Percentiles rank a stretch among this genome's conserved stretches.
Evolutionary conservation across 2,113 vertebrate species (phyloP).

Genomic region (Prolemur simus): DNA sequence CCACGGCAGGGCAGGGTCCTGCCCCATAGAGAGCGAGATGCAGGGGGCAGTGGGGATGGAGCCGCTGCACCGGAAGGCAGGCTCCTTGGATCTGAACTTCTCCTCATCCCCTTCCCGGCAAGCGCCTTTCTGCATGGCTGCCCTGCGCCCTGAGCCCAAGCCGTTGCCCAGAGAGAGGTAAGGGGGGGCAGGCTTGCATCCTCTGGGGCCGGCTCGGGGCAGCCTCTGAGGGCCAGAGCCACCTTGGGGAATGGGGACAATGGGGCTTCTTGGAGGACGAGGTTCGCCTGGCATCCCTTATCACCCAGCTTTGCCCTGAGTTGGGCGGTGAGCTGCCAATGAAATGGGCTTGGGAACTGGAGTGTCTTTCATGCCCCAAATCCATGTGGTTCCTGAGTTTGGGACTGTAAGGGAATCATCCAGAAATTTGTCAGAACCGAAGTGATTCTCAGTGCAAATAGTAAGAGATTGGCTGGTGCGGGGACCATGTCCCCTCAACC

Average conservation of each 20-base stretch:
- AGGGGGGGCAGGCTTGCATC: neutral
- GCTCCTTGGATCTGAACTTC: conserved; percentile 97
- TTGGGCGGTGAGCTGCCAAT: neutral
- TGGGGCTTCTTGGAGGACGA: neutral
- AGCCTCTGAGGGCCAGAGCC: neutral
- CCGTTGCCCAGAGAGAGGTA: conserved; percentile 96
- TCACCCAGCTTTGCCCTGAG: neutral
- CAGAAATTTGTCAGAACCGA: neutral
- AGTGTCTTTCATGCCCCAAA: neutral
- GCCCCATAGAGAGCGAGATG: conserved; percentile 97
- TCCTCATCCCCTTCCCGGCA: conserved; percentile 93
- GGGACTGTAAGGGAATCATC: neutral
- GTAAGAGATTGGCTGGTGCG: neutral
- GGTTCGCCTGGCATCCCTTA: neutral
- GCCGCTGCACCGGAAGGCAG: conserved; percentile 96
- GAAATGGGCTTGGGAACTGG: neutral
- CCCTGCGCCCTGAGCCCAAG: conserved; percentile 93
- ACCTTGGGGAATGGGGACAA: neutral
- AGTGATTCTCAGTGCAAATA: neutral
- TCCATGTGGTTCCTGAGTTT: neutral
- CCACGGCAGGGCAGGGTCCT: conserved; percentile 94
- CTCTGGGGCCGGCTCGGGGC: neutral
- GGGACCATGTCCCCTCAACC: neutral
- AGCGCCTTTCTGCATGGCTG: conserved; percentile 88
- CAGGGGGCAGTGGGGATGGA: conserved; percentile 95